These are phyloP conservation scores for Helicoverpa assulta DNA, from an alignment of 2,888 invertebrate species.

Conservation along the genomic window DNA sequence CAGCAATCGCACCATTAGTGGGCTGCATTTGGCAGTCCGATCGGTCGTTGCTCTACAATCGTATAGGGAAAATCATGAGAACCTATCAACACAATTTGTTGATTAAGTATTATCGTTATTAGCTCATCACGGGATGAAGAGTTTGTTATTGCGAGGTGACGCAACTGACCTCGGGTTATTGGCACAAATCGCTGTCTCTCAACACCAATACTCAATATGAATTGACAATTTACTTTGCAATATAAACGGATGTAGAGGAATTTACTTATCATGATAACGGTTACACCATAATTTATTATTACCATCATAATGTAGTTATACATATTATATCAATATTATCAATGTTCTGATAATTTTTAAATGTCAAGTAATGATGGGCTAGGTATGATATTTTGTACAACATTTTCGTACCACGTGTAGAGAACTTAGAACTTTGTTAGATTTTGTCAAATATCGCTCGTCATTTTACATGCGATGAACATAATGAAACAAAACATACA, in stretches of 20 bases:
- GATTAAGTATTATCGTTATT: conserved; percentile 7
- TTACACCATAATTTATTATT: conserved; percentile 2
- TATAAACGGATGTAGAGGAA: conserved; percentile 26
- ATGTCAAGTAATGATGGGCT: neutral
- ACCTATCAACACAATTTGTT: neutral
- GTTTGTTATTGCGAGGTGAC: conserved; percentile 8
- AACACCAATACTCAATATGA: conserved; percentile 17
- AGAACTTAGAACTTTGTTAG: neutral
- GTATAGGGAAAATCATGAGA: neutral
- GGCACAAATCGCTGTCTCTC: conserved; percentile 19
- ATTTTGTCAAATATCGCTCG: too few relatives aligned
- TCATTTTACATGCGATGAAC: too few relatives aligned
- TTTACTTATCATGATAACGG: conserved; percentile 30
- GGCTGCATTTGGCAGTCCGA: conserved; percentile 24
- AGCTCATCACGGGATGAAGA: neutral
- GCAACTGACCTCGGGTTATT: conserved; percentile 27
- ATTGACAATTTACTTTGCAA: conserved; percentile 34
- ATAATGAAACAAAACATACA: too few relatives aligned
- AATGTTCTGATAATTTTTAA: neutral
- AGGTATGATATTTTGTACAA: neutral
- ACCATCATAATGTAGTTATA: neutral
- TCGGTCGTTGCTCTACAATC: conserved; percentile 41
- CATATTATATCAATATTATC: conserved; percentile 1
- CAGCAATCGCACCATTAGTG: conserved; percentile 7
- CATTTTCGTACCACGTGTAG: neutral